Evolutionary conservation across 30 jellyfish, hydroid and myxozoan species (phyloP).

Genomic region (Nemopilema nomurai): DNA sequence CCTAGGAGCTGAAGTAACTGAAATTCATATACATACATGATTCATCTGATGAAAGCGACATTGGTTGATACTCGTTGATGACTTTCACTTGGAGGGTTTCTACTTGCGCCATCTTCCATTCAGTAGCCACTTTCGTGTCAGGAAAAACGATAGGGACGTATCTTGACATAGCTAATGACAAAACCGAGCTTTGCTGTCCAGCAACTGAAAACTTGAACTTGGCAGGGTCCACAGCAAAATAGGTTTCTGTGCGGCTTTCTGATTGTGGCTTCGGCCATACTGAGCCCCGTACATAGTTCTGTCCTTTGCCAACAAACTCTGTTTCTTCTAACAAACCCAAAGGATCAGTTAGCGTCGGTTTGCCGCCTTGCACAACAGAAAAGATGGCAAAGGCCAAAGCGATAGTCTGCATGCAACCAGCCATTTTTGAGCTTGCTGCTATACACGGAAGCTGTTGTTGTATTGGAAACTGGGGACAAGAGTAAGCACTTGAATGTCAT

Average conservation of each 20-base stretch:
- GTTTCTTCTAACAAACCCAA: conserved; percentile 69
- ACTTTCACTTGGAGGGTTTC: conserved; percentile 68
- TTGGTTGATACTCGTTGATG: conserved; percentile 44
- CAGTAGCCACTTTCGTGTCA: conserved; percentile 54
- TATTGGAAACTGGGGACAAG: not conserved
- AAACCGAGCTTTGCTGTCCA: conserved; percentile 73
- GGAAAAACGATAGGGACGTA: conserved; percentile 74
- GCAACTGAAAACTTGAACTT: conserved; percentile 51
- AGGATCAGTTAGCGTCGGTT: conserved; percentile 82
- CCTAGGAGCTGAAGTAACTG: too few relatives aligned
- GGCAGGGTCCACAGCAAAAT: conserved; percentile 75
- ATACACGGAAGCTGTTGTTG: not conserved
- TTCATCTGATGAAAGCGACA: conserved; percentile 72
- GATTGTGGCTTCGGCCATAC: conserved; percentile 90
- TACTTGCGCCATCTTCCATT: conserved; percentile 10
- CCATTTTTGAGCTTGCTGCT: conserved; percentile 48
- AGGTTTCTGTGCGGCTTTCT: conserved; percentile 52
- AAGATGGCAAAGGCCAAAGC: not conserved
- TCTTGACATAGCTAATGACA: conserved; percentile 73
- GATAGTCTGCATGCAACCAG: not conserved
- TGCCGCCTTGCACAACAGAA: conserved; percentile 57
- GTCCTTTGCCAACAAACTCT: conserved; percentile 43
- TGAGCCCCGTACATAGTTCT: conserved; percentile 85
- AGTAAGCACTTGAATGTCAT: not conserved
- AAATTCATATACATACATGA: conserved; percentile 81